phyloP scores from a whole-genome alignment of 2,888 invertebrate species.

The Stramonita haemastoma region DNA sequence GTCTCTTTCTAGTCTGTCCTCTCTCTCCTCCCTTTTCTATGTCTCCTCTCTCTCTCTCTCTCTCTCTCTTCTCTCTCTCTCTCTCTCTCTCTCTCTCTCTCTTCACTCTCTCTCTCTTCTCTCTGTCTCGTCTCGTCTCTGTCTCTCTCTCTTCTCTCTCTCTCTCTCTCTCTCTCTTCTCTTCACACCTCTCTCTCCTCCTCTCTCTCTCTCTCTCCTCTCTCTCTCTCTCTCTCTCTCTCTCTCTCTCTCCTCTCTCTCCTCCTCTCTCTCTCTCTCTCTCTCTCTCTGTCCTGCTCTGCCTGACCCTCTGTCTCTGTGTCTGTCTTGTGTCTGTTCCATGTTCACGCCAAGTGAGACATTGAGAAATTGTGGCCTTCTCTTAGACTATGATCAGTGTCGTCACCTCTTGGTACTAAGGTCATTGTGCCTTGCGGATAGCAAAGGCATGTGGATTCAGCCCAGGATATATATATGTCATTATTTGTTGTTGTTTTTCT shows the following conservation, averaged over 20 bases:
- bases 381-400: background rate
- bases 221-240: background rate
- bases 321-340: background rate
- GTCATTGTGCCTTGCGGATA: background rate
- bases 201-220: background rate
- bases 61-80: too few species aligned
- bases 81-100: too few species aligned
- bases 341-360: background rate
- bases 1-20: too few species aligned
- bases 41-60: too few species aligned
- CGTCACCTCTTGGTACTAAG: background rate
- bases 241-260: background rate
- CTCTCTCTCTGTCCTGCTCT: background rate
- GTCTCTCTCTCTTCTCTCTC: background rate
- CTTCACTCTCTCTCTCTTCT: background rate
- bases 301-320: background rate
- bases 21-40: too few species aligned
- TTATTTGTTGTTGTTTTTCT: too few species aligned
- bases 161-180: background rate
- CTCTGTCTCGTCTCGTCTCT: background rate
- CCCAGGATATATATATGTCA: too few species aligned
- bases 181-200: background rate
- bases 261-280: background rate
- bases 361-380: conserved; percentile 18
- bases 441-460: background rate